Conservation (phyloP, 2,797 vertebrate species). For the Sebastolobus altivelis region DNA sequence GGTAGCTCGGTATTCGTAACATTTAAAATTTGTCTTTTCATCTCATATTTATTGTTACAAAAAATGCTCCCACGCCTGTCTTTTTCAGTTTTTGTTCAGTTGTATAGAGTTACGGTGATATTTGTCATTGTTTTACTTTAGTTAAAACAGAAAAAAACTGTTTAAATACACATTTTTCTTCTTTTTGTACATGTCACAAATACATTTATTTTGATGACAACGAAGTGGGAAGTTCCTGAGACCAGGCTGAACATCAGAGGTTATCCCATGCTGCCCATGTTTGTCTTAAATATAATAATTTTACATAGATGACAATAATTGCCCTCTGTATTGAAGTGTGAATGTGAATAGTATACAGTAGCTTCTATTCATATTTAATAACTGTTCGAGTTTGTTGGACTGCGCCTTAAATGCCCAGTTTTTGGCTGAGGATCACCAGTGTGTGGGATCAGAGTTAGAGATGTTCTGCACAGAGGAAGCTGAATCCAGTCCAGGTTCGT, state of each 20-base stretch:
- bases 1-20: not conserved
- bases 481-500: constrained; percentile 86
- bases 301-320: not conserved
- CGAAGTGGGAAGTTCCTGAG: not conserved
- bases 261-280: not conserved
- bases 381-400: too few relatives aligned
- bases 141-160: not conserved
- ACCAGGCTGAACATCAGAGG: not conserved
- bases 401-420: too few relatives aligned
- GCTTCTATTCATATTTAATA: not conserved
- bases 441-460: constrained; percentile 85
- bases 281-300: not conserved
- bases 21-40: not conserved
- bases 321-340: not conserved
- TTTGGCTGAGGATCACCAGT: constrained; percentile 55
- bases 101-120: not conserved
- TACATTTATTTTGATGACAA: not conserved
- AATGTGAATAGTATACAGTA: not conserved
- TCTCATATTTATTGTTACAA: not conserved
- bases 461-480: constrained; percentile 87
- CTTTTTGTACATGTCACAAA: not conserved
- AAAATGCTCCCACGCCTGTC: not conserved
- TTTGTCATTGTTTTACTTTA: not conserved
- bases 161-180: not conserved
- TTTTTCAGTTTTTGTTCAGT: not conserved